These are phyloP conservation scores for Cylindroiulus punctatus DNA, from an alignment of 2,888 invertebrate genomes.

Conservation along the genomic window DNA sequence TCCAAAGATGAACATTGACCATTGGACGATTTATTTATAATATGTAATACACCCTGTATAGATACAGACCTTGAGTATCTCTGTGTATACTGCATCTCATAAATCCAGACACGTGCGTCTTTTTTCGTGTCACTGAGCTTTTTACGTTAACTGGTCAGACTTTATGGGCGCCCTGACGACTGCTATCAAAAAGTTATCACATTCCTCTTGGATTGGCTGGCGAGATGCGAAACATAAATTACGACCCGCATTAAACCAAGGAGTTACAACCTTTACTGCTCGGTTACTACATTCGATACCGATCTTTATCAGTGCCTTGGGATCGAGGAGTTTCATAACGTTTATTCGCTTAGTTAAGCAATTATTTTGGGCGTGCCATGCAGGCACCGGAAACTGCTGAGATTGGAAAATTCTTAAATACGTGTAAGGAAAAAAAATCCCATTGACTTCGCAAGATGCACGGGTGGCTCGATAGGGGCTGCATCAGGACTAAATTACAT, in stretches of 20 bases:
- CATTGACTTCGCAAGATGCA: too few species aligned
- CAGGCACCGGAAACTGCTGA: not conserved
- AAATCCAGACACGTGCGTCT: not conserved
- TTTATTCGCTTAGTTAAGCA: not conserved
- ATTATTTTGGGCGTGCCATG: not conserved
- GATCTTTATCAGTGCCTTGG: not conserved
- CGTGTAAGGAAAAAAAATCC: too few species aligned
- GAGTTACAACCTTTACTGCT: not conserved
- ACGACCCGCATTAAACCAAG: not conserved
- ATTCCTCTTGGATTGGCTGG: not conserved
- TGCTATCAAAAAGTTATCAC: conserved; percentile 29
- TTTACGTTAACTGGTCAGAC: not conserved
- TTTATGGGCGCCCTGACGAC: conserved; percentile 7
- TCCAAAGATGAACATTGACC: not conserved
- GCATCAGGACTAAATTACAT: too few species aligned
- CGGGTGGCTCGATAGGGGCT: too few species aligned
- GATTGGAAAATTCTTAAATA: not conserved
- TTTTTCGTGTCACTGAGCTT: not conserved
- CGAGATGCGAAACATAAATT: not conserved
- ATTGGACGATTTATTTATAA: not conserved
- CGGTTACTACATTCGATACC: not conserved
- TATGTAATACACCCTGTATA: too few species aligned
- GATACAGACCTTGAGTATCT: not conserved
- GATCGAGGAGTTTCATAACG: not conserved
- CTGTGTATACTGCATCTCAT: not conserved